These are phyloP conservation scores for Epinephelus lanceolatus DNA, from an alignment of 2,113 vertebrate species.

Conservation along the genomic window DNA sequence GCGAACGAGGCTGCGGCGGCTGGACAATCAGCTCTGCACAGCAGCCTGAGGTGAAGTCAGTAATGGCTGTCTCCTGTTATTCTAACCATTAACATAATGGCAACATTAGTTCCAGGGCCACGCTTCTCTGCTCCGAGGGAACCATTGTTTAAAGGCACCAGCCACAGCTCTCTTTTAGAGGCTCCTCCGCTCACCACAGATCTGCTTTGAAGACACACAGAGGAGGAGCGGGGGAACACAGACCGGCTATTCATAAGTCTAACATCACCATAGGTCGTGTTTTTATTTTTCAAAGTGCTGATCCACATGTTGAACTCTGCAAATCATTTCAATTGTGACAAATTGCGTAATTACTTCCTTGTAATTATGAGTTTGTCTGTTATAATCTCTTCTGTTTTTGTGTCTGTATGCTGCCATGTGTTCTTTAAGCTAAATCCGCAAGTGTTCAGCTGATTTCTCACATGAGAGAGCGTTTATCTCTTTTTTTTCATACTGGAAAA, in stretches of 20 bases:
- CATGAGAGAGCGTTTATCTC: constrained; percentile 54
- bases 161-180: constrained; percentile 51
- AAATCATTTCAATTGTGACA: constrained; percentile 68
- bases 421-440: constrained; percentile 36
- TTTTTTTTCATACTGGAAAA: constrained; percentile 36
- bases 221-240: constrained; percentile 50
- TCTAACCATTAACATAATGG: constrained; percentile 85
- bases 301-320: constrained; percentile 52
- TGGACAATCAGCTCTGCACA: constrained; percentile 50
- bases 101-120: constrained; percentile 85
- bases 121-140: constrained; percentile 71
- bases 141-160: constrained; percentile 77
- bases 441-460: constrained; percentile 55
- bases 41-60: constrained; percentile 67
- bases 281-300: constrained; percentile 52
- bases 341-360: constrained; percentile 75
- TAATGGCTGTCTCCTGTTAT: constrained; percentile 82
- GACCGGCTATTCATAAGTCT: constrained; percentile 66
- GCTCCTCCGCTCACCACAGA: constrained; percentile 51
- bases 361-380: constrained; percentile 55
- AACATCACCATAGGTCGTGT: constrained; percentile 55
- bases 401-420: constrained; percentile 40
- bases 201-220: constrained; percentile 69
- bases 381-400: constrained; percentile 56
- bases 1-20: constrained; percentile 19